A percentile compares a stretch with the other conserved stretches of the same genome.
Conservation (phyloP, 2,797 vertebrate species). For the Poecile montanus region DNA sequence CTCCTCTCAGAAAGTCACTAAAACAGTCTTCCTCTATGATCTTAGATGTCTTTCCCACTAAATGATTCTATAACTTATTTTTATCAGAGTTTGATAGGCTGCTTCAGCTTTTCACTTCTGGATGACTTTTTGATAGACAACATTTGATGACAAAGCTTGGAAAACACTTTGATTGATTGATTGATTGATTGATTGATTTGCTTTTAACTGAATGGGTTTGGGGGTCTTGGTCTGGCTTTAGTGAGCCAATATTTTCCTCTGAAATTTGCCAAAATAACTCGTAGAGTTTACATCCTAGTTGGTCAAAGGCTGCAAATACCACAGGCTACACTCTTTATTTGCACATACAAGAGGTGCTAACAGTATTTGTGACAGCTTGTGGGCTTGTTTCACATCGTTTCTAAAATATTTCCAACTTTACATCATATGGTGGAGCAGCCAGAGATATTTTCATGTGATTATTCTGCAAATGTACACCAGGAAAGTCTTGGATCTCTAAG, state of each 20-base stretch:
- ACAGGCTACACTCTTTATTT: neutral
- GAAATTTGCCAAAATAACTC: neutral
- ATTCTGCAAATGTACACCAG: neutral
- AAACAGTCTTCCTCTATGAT: neutral
- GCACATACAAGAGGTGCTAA: neutral
- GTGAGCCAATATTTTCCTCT: neutral
- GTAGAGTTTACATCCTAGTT: neutral
- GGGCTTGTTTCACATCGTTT: neutral
- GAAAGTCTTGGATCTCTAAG: neutral
- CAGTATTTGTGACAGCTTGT: neutral
- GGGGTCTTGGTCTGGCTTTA: neutral
- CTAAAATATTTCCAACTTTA: constrained; percentile 14
- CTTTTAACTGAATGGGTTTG: neutral
- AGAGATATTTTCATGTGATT: neutral
- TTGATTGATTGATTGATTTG: neutral
- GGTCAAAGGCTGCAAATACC: neutral
- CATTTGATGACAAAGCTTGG: neutral
- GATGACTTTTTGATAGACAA: neutral
- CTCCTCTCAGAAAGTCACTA: neutral
- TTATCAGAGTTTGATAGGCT: neutral
- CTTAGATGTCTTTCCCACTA: neutral
- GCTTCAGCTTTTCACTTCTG: neutral
- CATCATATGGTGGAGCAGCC: neutral
- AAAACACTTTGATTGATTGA: neutral
- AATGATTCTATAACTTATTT: neutral